phyloP scores from a whole-genome alignment of 2,888 invertebrate genomes.

The Zhuqinia jingwanae region DNA sequence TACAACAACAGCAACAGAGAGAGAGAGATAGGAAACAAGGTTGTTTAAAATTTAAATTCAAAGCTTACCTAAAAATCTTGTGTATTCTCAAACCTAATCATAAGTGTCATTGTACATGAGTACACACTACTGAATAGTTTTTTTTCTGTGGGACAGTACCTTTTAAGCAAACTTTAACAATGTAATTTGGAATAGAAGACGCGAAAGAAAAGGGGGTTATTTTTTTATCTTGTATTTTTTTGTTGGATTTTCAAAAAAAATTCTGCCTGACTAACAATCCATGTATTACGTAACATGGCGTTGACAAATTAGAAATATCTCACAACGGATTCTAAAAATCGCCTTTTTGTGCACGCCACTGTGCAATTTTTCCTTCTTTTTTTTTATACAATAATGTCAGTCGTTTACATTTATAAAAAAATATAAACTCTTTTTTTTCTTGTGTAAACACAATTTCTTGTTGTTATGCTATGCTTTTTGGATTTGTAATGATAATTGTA shows the following conservation, averaged over 20 bases:
- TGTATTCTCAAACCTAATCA: no score
- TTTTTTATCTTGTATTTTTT: no score
- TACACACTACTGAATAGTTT: background rate
- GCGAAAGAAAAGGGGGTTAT: no score
- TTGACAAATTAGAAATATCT: constrained; percentile 35
- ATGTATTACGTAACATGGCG: constrained; percentile 16
- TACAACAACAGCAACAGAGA: no score
- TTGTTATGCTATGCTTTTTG: no score
- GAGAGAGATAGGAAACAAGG: constrained; percentile 35
- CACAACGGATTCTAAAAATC: background rate
- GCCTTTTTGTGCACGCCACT: background rate
- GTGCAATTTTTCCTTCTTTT: constrained; percentile 24
- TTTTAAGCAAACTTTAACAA: background rate
- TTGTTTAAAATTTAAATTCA: constrained; percentile 44
- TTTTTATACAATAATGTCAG: no score
- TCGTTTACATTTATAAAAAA: no score
- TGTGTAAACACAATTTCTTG: no score
- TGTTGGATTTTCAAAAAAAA: background rate
- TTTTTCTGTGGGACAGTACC: background rate
- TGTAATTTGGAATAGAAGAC: background rate
- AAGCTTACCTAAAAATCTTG: no score
- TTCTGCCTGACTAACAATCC: constrained; percentile 2
- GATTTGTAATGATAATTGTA: no score
- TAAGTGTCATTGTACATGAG: no score
- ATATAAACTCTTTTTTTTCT: no score